Percentiles rank a stretch among this genome's conserved stretches.
Evolutionary conservation across 2,797 vertebrate genomes (phyloP).

Genomic region (Orientallactaga sibirica): DNA sequence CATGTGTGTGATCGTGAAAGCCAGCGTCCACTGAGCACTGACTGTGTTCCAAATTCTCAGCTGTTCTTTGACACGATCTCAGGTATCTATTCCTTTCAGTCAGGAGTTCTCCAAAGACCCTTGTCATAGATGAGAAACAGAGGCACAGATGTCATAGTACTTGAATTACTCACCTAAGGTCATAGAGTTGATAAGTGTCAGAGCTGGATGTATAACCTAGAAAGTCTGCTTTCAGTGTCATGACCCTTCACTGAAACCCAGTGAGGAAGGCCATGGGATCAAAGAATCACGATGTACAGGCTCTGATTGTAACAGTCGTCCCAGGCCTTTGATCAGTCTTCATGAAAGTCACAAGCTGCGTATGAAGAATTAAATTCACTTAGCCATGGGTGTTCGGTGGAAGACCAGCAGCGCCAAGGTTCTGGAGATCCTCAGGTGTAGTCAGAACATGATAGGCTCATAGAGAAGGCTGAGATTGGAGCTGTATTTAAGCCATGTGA

Average conservation of each 20-base stretch:
- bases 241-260: not conserved
- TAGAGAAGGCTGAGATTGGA: not conserved
- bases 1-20: not conserved
- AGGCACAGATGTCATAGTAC: not conserved
- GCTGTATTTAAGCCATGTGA: not conserved
- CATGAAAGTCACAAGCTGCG: not conserved
- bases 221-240: not conserved
- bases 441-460: not conserved
- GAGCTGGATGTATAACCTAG: not conserved
- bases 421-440: not conserved
- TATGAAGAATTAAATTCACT: not conserved
- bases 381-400: not conserved
- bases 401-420: not conserved
- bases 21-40: not conserved
- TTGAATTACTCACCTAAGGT: not conserved
- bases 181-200: not conserved
- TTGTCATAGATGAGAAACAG: not conserved
- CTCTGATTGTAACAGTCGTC: not conserved
- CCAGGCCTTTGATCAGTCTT: not conserved
- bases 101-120: not conserved
- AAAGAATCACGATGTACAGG: not conserved
- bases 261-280: not conserved
- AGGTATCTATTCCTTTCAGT: not conserved
- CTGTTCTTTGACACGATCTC: not conserved
- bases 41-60: not conserved